Evolutionary conservation across 1,140 invertebrate species (phyloP), one percentile per base, ranked within the genome.

Genomic region (Bombus consobrinus): DNA sequence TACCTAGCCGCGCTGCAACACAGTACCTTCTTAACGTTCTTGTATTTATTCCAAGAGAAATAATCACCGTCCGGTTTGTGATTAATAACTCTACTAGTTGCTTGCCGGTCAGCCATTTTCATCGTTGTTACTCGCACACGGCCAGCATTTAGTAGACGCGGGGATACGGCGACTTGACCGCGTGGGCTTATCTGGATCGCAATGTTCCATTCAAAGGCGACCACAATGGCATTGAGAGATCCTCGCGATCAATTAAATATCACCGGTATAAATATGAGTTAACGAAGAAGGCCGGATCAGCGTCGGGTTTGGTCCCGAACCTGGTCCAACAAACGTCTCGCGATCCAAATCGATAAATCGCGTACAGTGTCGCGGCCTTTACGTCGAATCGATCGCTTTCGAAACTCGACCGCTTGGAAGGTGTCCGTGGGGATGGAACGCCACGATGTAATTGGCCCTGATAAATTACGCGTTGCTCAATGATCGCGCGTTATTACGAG

Each of bases 201-300:
- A 25, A 39, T 53, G 32, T 66, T 84, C 37, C 73, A 81, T 89
- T 86, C 37, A 43, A n/a, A 86, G 66, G 18, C 71, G 62, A n/a
- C 3, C 62, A 81, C 79, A 80, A 86, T 80, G 41, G 47, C 43
- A 43, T 81, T 47, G 82, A 59, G 69, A 69, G 47, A 77, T 79
- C 53, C 18, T 28, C 41, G 59, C 74, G 37, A 86, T 83, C 87
- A 80, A 89, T 89, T 89, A 83, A 68, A 39, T 59, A 75, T 81
- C 37, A 10, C 10, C n/a, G 43, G 72, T 80, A 90, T 83, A 90
- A 90, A 87, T 83, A 87, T 75, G 43, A 86, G 41, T 69, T 89
- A 86, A 89, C 64, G 79, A 89, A 84, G 43, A 53, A 53, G 47
- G 9, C 68, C 32, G 37, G 9, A 8, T 22, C 18, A 22, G 47